Conservation (phyloP, 2,113 vertebrate genomes). For the Mellivora capensis region DNA sequence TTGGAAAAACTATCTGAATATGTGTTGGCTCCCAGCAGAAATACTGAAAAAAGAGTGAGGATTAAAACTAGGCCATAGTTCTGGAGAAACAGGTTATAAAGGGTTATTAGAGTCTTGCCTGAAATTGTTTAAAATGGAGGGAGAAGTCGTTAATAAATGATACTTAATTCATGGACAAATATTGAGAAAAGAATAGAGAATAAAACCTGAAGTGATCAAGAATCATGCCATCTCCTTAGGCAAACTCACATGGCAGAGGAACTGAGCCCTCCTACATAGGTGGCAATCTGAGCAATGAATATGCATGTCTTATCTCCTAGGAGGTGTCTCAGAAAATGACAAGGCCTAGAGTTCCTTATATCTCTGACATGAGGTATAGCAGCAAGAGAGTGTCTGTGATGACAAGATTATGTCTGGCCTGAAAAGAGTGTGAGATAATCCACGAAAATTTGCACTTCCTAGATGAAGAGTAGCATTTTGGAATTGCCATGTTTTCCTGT, state of each 20-base stretch:
- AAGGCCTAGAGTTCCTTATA: neutral
- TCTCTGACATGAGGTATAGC: neutral
- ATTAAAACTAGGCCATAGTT: neutral
- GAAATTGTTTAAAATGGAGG: constrained; percentile 23
- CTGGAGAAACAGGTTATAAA: neutral
- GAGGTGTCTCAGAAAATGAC: neutral
- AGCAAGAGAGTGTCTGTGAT: neutral
- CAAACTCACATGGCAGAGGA: neutral
- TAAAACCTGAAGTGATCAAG: neutral
- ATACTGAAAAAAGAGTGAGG: constrained; percentile 11
- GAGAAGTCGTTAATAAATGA: neutral
- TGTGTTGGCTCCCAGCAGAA: constrained; percentile 25
- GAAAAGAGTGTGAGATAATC: neutral
- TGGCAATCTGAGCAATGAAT: neutral
- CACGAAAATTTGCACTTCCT: neutral
- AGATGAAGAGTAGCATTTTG: neutral
- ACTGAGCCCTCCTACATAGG: neutral
- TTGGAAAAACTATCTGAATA: constrained; percentile 6
- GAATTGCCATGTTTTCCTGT: neutral
- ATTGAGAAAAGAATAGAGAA: neutral
- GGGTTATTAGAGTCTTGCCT: neutral
- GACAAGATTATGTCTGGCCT: neutral
- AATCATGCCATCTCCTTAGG: neutral
- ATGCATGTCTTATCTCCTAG: neutral
- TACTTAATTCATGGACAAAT: neutral